A percentile compares a stretch with the other conserved stretches of the same genome.
These are phyloP conservation scores for Ceratina australensis DNA, from an alignment of 1,140 invertebrate species.

Conservation along the genomic window DNA sequence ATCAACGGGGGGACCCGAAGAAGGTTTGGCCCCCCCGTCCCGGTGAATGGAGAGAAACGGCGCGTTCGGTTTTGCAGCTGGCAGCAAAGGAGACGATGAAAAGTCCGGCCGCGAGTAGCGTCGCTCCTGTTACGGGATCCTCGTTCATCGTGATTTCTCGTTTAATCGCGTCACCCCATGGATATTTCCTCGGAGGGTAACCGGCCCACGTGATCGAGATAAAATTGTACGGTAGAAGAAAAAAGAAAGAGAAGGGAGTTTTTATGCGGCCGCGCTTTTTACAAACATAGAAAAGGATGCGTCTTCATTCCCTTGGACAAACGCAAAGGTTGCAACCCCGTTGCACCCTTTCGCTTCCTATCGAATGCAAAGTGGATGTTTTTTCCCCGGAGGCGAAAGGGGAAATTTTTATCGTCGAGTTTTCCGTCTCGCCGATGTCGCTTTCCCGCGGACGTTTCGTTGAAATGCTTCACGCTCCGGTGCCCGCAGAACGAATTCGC, in stretches of 20 bases:
- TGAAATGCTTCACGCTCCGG: not conserved
- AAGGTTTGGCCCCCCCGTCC: conserved; percentile 5
- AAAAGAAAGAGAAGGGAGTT: not conserved
- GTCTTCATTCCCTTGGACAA: conserved; percentile 37
- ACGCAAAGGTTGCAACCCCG: not conserved
- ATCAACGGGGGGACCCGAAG: conserved; percentile 44
- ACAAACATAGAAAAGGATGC: conserved; percentile 43
- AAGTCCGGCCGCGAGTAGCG: conserved; percentile 34
- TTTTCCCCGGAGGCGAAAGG: not conserved
- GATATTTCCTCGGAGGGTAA: conserved; percentile 14
- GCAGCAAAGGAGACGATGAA: conserved; percentile 45
- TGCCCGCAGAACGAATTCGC: not conserved
- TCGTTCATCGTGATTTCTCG: conserved; percentile 34
- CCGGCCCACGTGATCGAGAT: conserved; percentile 9
- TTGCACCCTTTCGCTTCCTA: conserved; percentile 11
- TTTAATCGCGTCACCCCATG: conserved; percentile 47
- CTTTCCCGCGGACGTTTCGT: conserved; percentile 22
- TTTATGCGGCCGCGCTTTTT: conserved; percentile 21
- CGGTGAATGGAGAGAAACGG: conserved; percentile 6
- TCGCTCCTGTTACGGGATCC: not conserved
- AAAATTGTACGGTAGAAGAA: conserved; percentile 32
- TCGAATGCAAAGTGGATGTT: not conserved
- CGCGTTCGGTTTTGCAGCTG: conserved; percentile 35
- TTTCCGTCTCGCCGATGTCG: not conserved
- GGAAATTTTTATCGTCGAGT: conserved; percentile 20